Percentiles rank a stretch among this genome's conserved stretches.
These are phyloP conservation scores for Diaprepes abbreviatus DNA, from an alignment of 2,888 invertebrate genomes.

Conservation along the genomic window DNA sequence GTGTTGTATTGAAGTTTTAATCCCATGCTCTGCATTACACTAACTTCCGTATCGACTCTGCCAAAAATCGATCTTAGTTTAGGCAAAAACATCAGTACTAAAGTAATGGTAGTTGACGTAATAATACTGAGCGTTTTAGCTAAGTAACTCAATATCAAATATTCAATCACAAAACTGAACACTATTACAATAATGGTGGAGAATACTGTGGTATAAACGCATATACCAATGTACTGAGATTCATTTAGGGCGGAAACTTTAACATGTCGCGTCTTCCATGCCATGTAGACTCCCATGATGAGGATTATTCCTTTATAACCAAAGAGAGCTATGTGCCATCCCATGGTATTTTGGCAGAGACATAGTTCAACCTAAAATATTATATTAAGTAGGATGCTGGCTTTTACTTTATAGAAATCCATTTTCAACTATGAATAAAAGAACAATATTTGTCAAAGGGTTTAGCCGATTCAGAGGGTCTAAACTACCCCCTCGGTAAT, in stretches of 20 bases:
- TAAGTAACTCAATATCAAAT: conserved; percentile 84
- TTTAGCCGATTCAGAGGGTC: no score
- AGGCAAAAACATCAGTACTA: conserved; percentile 89
- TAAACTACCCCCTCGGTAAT: no score
- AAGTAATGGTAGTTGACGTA: conserved; percentile 87
- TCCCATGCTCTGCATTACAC: conserved; percentile 90
- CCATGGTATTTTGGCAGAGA: conserved; percentile 87
- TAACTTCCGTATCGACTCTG: conserved; percentile 78
- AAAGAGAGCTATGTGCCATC: conserved; percentile 92
- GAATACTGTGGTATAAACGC: conserved; percentile 92
- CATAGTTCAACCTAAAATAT: conserved; percentile 87
- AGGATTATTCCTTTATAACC: conserved; percentile 91
- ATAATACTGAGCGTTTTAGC: conserved; percentile 87
- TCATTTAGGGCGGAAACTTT: conserved; percentile 94
- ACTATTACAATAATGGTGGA: conserved; percentile 89
- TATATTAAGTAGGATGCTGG: no score
- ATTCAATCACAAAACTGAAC: conserved; percentile 88
- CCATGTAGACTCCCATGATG: conserved; percentile 94
- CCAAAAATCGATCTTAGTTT: conserved; percentile 83
- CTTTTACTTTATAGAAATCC: no score
- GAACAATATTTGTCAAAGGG: no score
- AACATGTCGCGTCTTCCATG: conserved; percentile 94
- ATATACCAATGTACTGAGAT: conserved; percentile 93
- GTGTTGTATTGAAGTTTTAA: conserved; percentile 91
- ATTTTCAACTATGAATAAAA: no score